Evolutionary conservation across 92 coral and sea anemone genomes (phyloP), one percentile per base, ranked within the genome.

Genomic region (Isaurus tuberculatus): DNA sequence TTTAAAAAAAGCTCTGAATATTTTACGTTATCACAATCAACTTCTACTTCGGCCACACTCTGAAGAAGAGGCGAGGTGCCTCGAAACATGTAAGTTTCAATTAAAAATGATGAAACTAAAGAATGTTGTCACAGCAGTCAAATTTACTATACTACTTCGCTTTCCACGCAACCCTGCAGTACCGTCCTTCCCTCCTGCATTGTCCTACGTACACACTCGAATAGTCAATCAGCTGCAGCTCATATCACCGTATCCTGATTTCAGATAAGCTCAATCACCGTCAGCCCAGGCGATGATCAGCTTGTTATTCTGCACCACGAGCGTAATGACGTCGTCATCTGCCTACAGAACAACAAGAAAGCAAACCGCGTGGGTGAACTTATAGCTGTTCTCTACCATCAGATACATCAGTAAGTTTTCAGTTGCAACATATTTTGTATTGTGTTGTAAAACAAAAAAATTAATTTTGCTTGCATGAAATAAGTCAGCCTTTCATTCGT

Each of bases 351-450:
- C 89, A 63, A 88, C 71, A 79, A 88, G 26, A 92, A 89, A 72
- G 98, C 90, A 19, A 91, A 94, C 86, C 93, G 99, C 32, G 98
- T 96, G 25, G 84, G 91, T 10, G 99, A 96, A 66, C 84, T 93
- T 19, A 83, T 92, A 88, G 99, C 93, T 19, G 86, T 78, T 48
- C 58, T 94, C 9, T 96, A 91, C 84, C 93, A 89, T 15, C 91
- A 94, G 29, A 66, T 94, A 19, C 86, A 85, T 72, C 92, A 94
- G 99, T 96, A 75, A 88, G 99, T 90, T 25, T 1, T n/a, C 32
- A 43, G n/a, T 22, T 36, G 9, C 17, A n/a, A 17, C 37, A 3
- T 57, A 5, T 49, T 5, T 15, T 53, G 63, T 53, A 25, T 17
- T 17, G 63, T 53, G 63, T 19, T 19, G 0, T 13, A 40, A 40